Evolutionary conservation across 2,888 invertebrate species (phyloP), one percentile per base, ranked within the genome.

Genomic region (Periphyllus acericola): DNA sequence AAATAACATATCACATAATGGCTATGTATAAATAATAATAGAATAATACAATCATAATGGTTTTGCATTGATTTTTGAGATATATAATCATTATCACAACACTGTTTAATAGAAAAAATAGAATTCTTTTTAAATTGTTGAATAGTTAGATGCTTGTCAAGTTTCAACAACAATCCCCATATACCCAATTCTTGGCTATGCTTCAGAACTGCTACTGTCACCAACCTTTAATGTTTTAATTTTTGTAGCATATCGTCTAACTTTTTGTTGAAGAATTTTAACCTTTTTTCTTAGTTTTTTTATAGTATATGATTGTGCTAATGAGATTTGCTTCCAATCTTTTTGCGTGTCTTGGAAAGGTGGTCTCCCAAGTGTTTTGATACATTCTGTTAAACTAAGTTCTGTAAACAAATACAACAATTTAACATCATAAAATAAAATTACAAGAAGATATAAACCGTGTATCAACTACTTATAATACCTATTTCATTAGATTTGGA

Each of bases 221-320:
- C 76, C 25, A 68, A 84, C 84, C 66, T 84, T 76, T 76, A 84
- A 76, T 1, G 25, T 9, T 46, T 76, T 40, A 46, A 84, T 76
- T 84, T 76, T 84, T n/a, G 32, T 17, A 0, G 40, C 9, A n/a
- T 76, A 40, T 9, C 76, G 32, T n/a, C 76, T 84, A 68, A 84
- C 32, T 84, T 84, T 84, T 76, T 84, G 84, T 46, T 84, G 66
- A 46, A 84, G 76, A 46, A 84, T 32, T 84, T 84, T 84, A 21
- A 84, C 32, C 68, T 84, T 84, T 76, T 84, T 84, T 32, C 66
- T 76, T 32, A 84, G 34, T 46, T 84, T 25, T 32, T 32, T 46
- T 46, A 84, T 84, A 32, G 84, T 84, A 11, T 40, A 46, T 14
- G 29, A 19, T 76, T 84, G 75, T 17, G 9, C 5, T 1, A 76